Conservation (phyloP, 2,113 vertebrate genomes). For the Mus musculus region DNA sequence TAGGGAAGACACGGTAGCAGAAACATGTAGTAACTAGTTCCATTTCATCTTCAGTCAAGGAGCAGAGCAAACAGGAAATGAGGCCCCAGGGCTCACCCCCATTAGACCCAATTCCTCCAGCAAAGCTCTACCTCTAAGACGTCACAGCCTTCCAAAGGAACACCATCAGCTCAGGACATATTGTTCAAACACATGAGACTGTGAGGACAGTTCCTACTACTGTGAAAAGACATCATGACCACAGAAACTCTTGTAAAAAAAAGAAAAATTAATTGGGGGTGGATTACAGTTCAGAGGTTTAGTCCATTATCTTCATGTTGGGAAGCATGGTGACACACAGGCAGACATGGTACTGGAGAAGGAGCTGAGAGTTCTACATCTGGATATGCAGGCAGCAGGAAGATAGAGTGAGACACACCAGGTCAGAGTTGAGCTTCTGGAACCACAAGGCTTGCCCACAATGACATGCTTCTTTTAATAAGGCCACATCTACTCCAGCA, state of each 20-base stretch:
- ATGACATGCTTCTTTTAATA: neutral
- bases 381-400: neutral
- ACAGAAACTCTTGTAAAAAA: neutral
- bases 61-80: neutral
- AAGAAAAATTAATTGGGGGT: neutral
- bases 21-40: too few species aligned
- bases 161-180: neutral
- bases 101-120: neutral
- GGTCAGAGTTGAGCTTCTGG: neutral
- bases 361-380: neutral
- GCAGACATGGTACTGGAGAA: neutral
- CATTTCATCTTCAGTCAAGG: neutral
- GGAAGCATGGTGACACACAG: neutral
- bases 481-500: neutral
- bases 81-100: neutral
- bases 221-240: neutral
- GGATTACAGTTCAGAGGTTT: neutral
- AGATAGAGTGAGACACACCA: neutral
- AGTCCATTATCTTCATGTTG: neutral
- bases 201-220: neutral
- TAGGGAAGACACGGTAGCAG: neutral
- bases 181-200: neutral
- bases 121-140: neutral
- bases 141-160: neutral
- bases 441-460: neutral